These are phyloP conservation scores for Escarpia spicata DNA, from an alignment of 2,888 invertebrate species.

Conservation along the genomic window DNA sequence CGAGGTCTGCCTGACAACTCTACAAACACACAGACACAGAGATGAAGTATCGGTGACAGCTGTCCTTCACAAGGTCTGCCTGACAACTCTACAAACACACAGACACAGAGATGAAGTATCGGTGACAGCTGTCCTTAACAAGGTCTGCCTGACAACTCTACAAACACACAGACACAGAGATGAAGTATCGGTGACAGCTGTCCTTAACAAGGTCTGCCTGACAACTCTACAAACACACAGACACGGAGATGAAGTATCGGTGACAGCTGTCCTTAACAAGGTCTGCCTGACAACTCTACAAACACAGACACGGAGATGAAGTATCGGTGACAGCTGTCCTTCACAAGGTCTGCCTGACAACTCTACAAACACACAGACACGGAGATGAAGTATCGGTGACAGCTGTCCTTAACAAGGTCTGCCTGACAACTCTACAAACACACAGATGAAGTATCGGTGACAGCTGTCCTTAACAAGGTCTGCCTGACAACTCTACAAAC, in stretches of 20 bases:
- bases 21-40: no score
- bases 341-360: conserved; percentile 93
- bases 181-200: conserved; percentile 92
- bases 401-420: conserved; percentile 91
- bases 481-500: no score
- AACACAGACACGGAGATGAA: conserved; percentile 91
- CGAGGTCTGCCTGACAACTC: conserved; percentile 85
- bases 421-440: conserved; percentile 73
- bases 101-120: no score
- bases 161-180: no score
- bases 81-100: conserved; percentile 82
- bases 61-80: conserved; percentile 91
- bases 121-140: conserved; percentile 89
- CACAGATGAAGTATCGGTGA: no score
- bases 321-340: conserved; percentile 93
- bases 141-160: conserved; percentile 82
- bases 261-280: conserved; percentile 92
- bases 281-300: conserved; percentile 81
- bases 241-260: conserved; percentile 34
- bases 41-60: conserved; percentile 93
- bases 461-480: no score
- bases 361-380: conserved; percentile 71
- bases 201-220: conserved; percentile 95
- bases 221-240: conserved; percentile 76
- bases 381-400: conserved; percentile 69